Conservation (phyloP, 2,113 vertebrate species). For the Mellivora capensis region DNA sequence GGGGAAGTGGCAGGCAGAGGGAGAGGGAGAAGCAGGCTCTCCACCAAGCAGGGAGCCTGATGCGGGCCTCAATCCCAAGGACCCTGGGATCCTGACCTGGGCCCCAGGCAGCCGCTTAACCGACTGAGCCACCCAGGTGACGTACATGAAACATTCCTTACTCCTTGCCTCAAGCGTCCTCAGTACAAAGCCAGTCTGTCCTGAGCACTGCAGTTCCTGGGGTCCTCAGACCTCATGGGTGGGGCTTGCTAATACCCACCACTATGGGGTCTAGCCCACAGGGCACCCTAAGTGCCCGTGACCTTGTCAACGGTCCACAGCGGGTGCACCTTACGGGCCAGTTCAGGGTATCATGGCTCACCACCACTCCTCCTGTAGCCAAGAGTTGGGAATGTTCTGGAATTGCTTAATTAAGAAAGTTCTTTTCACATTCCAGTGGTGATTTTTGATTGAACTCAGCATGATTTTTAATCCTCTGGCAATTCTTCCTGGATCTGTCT, state of each 20-base stretch:
- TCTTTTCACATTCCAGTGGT: background rate
- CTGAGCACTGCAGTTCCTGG: rapidly evolving
- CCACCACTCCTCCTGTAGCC: background rate
- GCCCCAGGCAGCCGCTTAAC: no score
- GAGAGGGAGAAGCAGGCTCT: no score
- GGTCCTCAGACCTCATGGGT: rapidly evolving
- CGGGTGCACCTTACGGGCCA: background rate
- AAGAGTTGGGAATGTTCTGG: background rate
- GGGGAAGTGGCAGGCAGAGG: no score
- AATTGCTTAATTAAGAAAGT: constrained; percentile 1
- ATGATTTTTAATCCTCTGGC: background rate
- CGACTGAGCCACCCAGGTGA: no score
- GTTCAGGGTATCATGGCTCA: background rate
- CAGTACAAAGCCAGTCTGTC: rapidly evolving
- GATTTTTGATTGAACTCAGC: constrained; percentile 4
- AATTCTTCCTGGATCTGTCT: background rate
- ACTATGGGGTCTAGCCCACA: rapidly evolving
- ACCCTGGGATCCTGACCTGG: no score
- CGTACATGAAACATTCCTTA: no score
- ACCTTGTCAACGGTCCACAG: background rate
- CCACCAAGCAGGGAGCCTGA: no score
- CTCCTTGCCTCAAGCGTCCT: background rate
- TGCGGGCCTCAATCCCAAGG: no score
- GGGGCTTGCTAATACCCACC: background rate
- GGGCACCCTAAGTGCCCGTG: rapidly evolving